Evolutionary conservation across 1,140 invertebrate genomes (phyloP).

Genomic region (Caenorhabditis brenneri): DNA sequence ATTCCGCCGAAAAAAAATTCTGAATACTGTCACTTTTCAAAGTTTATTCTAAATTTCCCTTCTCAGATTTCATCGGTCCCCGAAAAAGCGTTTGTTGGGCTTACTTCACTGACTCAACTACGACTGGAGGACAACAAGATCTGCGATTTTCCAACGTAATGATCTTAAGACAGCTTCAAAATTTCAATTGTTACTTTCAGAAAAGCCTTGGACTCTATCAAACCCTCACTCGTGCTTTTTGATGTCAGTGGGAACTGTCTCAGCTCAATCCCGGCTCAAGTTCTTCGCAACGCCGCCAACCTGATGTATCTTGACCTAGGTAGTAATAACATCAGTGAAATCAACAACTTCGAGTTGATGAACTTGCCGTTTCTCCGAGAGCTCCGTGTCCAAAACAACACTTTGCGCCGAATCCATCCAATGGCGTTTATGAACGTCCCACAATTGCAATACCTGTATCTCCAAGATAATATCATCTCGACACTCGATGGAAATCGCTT

Average conservation of each 20-base stretch:
- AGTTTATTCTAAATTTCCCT: background rate
- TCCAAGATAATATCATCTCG: conserved; percentile 48
- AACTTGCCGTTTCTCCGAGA: conserved; percentile 67
- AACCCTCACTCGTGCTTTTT: conserved; percentile 61
- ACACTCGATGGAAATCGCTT: conserved; percentile 48
- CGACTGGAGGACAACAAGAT: conserved; percentile 63
- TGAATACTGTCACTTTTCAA: no score
- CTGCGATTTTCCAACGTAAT: conserved; percentile 61
- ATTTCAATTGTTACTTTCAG: background rate
- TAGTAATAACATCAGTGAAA: conserved; percentile 62
- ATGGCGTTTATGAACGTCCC: conserved; percentile 70
- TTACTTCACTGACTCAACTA: conserved; percentile 58
- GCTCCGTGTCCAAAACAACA: conserved; percentile 62
- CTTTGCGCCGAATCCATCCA: conserved; percentile 58
- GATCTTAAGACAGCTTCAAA: background rate
- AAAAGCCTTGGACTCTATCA: conserved; percentile 59
- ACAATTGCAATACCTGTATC: conserved; percentile 52
- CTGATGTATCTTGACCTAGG: conserved; percentile 63
- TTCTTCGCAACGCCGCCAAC: conserved; percentile 60
- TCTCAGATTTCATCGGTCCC: conserved; percentile 60
- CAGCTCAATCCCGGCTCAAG: conserved; percentile 59
- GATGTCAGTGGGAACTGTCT: conserved; percentile 64
- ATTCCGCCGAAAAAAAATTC: no score
- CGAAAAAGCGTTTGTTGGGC: conserved; percentile 59
- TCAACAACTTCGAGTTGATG: conserved; percentile 68